Conservation (phyloP, 2,113 vertebrate species). For the Nibea albiflora region DNA sequence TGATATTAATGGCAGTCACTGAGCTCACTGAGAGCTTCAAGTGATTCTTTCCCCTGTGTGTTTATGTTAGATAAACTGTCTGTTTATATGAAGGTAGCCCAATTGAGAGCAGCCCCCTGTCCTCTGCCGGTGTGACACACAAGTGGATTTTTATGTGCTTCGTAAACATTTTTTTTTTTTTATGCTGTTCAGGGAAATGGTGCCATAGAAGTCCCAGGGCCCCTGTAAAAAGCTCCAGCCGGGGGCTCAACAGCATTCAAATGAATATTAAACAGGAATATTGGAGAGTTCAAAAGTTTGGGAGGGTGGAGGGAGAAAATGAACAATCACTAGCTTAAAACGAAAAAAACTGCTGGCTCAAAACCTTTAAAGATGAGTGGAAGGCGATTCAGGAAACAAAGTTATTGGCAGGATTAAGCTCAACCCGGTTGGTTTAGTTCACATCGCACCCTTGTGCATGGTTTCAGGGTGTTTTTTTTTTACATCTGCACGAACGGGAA, state of each 20-base stretch:
- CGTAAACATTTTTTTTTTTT: constrained; percentile 58
- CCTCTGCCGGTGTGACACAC: constrained; percentile 37
- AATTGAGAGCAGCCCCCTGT: constrained; percentile 23
- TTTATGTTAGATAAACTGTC: constrained; percentile 64
- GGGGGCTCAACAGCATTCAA: constrained; percentile 11
- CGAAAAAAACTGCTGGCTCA: not conserved
- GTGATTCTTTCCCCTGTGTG: constrained; percentile 62
- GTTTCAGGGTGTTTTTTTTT: constrained; percentile 3
- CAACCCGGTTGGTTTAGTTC: not conserved
- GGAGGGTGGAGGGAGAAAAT: not conserved
- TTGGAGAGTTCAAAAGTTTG: constrained; percentile 35
- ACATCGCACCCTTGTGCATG: not conserved
- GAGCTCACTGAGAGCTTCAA: constrained; percentile 63
- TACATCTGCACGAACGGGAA: constrained; percentile 13
- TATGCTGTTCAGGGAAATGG: constrained; percentile 31
- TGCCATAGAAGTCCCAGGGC: constrained; percentile 38
- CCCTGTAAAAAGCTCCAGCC: constrained; percentile 44
- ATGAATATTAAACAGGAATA: constrained; percentile 56
- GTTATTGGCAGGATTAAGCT: constrained; percentile 20
- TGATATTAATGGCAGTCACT: constrained; percentile 51
- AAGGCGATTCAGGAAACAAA: constrained; percentile 6
- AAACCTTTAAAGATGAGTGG: constrained; percentile 3
- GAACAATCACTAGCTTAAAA: constrained; percentile 10
- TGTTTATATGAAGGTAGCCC: constrained; percentile 38
- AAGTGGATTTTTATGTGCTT: constrained; percentile 69